Conservation (phyloP, 2,888 invertebrate species). For the Salticus scenicus region DNA sequence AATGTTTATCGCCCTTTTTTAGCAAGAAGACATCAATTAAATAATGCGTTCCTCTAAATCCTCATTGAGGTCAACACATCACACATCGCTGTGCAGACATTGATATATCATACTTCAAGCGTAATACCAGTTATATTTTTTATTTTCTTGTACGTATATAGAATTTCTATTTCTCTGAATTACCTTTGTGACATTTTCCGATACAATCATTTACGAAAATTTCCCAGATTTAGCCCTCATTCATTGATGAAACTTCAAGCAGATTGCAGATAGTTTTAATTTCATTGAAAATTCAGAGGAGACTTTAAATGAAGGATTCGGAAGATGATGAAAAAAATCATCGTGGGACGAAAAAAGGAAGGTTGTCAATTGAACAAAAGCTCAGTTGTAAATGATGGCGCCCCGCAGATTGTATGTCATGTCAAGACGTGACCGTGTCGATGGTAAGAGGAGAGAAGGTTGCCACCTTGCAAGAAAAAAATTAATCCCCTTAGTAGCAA, state of each 20-base stretch:
- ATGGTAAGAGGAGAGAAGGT: not conserved
- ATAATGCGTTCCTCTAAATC: not conserved
- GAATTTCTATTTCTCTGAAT: not conserved
- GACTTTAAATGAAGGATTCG: not conserved
- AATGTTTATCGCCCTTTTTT: too few species aligned
- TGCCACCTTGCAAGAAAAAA: not conserved
- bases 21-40: not conserved
- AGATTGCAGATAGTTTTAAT: slow-evolving; percentile 23
- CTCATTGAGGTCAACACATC: not conserved
- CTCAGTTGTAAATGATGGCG: slow-evolving; percentile 58
- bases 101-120: not conserved
- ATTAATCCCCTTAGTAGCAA: not conserved
- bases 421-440: slow-evolving; percentile 17
- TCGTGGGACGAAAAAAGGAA: not conserved
- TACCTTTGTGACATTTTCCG: not conserved
- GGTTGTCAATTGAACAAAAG: slow-evolving; percentile 63
- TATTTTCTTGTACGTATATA: not conserved
- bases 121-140: not conserved
- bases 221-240: not conserved
- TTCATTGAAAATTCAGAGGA: slow-evolving; percentile 10
- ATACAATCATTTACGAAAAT: not conserved
- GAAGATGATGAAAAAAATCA: not conserved
- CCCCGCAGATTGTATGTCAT: slow-evolving; percentile 61
- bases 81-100: not conserved
- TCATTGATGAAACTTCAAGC: not conserved